Conservation (phyloP, 2,888 invertebrate species). For the Phytoseiulus persimilis region DNA sequence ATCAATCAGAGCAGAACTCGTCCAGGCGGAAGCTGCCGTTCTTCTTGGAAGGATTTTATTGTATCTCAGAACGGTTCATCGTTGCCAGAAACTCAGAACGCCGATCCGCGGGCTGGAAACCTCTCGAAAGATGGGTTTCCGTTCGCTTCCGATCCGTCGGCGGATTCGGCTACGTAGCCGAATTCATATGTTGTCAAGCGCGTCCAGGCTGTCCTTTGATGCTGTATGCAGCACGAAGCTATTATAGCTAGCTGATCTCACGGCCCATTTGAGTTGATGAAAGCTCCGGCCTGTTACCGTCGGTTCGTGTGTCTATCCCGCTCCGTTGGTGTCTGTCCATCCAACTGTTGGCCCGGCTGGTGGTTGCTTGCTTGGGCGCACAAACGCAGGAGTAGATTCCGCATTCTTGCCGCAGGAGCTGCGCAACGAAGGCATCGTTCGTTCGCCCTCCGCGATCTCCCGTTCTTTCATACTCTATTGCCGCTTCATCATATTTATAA, state of each 20-base stretch:
- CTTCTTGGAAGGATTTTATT: no score
- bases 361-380: not conserved
- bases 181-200: not conserved
- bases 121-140: no score
- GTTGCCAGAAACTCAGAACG: no score
- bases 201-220: not conserved
- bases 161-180: no score
- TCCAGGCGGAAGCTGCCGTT: no score
- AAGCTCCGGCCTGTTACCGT: not conserved
- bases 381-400: not conserved
- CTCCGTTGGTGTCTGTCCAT: not conserved
- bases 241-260: not conserved
- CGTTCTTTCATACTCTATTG: not conserved
- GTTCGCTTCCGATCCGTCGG: no score
- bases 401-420: not conserved
- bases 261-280: not conserved
- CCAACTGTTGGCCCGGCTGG: not conserved
- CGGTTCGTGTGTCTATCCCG: not conserved
- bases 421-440: not conserved
- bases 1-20: no score
- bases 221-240: not conserved
- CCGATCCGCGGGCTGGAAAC: no score
- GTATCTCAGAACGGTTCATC: no score
- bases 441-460: not conserved
- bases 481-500: constrained; percentile 5